Base-by-base conservation (phyloP, 2,888 invertebrate species). In the Perithous albicinctus region DNA sequence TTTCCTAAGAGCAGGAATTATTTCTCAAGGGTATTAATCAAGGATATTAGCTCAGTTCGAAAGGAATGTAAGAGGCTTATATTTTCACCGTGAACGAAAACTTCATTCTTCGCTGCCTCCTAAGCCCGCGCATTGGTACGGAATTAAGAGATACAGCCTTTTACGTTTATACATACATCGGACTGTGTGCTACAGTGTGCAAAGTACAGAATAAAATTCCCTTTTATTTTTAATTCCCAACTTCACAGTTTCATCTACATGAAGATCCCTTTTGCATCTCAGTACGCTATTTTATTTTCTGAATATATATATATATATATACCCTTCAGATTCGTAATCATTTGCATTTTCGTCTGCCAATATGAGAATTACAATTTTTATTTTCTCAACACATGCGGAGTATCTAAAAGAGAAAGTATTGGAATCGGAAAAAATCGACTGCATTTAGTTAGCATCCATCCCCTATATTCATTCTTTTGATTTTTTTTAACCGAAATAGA, bases 1-100 rank as follows among this genome's bases (percentile, higher is more conserved):
- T 2, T n/a, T 46, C 46, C 6, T 7, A 18, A 46, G 46, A 18
- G 46, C 18, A 18, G 26, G 26, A 54, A 26, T 23, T 51, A 35
- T n/a, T n/a, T n/a, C 48, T 51, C 35, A 32, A 51, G 35, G 66
- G 59, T 67, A 76, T 67, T 67, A 61, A 76, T 67, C 35, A 32
- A 51, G 35, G 43, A 59, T 67, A 76, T 67, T 67, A 67, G 67
- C 48, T 48, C 48, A 35, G 46, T 35, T 59, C 67, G 56, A 38
- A 59, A 67, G 76, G 38, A 61, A 61, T 76, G 18, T 76, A 67
- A 76, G 59, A 76, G 48, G 76, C 67, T 76, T 76, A 76, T 18
- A 46, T 59, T 56, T 76, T 76, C 67, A 67, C 32, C 10, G 7
- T 26, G 56, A 48, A 7, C 26, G 12, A 67, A 32, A 66, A 59